Evolutionary conservation across 2,113 vertebrate genomes (phyloP).

Genomic region (Raphicerus campestris): DNA sequence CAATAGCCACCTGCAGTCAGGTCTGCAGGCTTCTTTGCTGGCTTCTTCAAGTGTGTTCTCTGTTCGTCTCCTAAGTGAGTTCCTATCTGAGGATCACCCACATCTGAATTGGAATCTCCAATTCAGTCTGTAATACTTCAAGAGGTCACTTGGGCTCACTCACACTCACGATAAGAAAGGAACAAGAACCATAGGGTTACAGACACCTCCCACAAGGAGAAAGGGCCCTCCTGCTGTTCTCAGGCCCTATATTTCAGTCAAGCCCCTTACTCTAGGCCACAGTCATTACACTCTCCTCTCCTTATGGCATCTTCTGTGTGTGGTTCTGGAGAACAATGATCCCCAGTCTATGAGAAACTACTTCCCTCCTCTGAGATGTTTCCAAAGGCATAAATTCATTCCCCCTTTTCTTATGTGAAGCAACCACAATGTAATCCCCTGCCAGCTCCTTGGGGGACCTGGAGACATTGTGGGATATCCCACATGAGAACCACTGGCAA

Average conservation of each 20-base stretch:
- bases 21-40: too few species aligned
- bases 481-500: not conserved
- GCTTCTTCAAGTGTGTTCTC: not conserved
- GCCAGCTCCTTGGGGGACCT: not conserved
- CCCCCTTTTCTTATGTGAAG: not conserved
- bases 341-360: not conserved
- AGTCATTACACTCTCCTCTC: not conserved
- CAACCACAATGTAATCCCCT: not conserved
- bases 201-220: not conserved
- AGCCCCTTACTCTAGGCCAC: not conserved
- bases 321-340: not conserved
- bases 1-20: not conserved
- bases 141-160: not conserved
- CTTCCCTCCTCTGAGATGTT: not conserved
- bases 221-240: not conserved
- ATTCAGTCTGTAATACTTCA: accelerated
- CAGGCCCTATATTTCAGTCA: not conserved
- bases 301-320: accelerated
- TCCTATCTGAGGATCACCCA: not conserved
- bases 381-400: accelerated
- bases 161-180: not conserved
- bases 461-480: not conserved
- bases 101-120: not conserved
- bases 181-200: not conserved
- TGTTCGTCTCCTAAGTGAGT: accelerated